Evolutionary conservation across 2,888 invertebrate genomes (phyloP), one percentile per base, ranked within the genome.

Genomic region (Mythimna loreyi): DNA sequence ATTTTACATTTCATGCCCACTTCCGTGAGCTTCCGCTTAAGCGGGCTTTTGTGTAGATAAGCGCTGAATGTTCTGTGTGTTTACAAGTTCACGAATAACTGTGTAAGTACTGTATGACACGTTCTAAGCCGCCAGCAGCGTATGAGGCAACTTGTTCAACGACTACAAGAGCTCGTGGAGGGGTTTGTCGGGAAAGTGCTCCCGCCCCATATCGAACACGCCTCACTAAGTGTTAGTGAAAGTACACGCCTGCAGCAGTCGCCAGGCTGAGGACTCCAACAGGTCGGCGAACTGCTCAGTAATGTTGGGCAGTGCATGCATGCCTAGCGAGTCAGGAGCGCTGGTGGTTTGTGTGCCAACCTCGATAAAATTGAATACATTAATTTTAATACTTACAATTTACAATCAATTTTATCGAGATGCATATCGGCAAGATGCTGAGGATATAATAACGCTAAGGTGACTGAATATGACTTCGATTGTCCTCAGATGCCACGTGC

Each of bases 401-500:
- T 28, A 28, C 28, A 21, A 8, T 19, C 11, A 40, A 21, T 36
- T 57, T 11, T 2, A 23, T 40, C 2, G 6, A n/a, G 16, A 28
- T 7, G 40, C 7, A 21, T n/a, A 6, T 8, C 21, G 9, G 9
- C 25, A 21, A 23, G 13, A 13, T 13, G 36, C 9, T 19, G 5
- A 19, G 7, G 43, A 19, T 11, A 47, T 47, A 2, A 21, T 0
- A 16, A 21, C 19, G 4, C 13, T 47, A 23, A 49, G 11, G 3
- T 49, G 16, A 30, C 2, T 9, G 11, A 67, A 30, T 13, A 25
- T 45, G 8, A 16, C 28, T 8, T 23, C 11, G 23, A 23, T 61
- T 49, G 11, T 66, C 45, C 47, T 0, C 88, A 96, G 96, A 83
- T 96, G 96, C 67, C 88, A 91, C 67, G 92, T 96, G 4, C 94